Conservation (phyloP, 2,113 vertebrate genomes). For the Podarcis cretensis region DNA sequence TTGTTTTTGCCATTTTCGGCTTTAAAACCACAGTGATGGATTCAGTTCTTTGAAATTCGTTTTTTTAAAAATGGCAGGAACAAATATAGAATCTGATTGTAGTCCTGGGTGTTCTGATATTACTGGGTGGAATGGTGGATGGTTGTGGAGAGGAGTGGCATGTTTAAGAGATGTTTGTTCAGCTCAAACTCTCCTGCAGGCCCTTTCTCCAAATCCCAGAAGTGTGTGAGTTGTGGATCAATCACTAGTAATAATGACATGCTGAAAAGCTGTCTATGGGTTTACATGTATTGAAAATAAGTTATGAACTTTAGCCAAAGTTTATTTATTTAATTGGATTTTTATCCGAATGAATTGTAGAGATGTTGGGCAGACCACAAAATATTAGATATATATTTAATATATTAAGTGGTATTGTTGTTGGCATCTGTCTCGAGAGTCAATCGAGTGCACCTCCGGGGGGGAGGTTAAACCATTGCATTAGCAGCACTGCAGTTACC, state of each 20-base stretch:
- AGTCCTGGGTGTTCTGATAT: background rate
- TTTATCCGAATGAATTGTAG: background rate
- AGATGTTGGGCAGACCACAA: background rate
- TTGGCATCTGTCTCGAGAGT: too few species aligned
- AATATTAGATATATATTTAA: background rate
- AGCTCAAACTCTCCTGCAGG: background rate
- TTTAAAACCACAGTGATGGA: background rate
- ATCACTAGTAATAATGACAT: background rate
- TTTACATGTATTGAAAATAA: background rate
- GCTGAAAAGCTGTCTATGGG: background rate
- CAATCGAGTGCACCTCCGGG: too few species aligned
- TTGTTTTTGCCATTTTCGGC: background rate
- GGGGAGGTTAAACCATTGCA: too few species aligned
- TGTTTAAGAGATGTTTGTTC: background rate
- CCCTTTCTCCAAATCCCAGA: background rate
- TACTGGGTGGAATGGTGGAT: background rate
- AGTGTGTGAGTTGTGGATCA: background rate
- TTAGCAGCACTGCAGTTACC: too few species aligned
- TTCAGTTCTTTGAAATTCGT: background rate
- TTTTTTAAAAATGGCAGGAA: background rate
- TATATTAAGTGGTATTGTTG: too few species aligned
- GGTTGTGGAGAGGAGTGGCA: background rate
- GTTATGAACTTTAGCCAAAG: background rate
- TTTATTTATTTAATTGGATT: background rate
- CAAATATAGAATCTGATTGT: background rate